A percentile compares a stretch with the other conserved stretches of the same genome.
Conservation (phyloP, 92 coral and sea anemone genomes). For the Micromussa lordhowensis region DNA sequence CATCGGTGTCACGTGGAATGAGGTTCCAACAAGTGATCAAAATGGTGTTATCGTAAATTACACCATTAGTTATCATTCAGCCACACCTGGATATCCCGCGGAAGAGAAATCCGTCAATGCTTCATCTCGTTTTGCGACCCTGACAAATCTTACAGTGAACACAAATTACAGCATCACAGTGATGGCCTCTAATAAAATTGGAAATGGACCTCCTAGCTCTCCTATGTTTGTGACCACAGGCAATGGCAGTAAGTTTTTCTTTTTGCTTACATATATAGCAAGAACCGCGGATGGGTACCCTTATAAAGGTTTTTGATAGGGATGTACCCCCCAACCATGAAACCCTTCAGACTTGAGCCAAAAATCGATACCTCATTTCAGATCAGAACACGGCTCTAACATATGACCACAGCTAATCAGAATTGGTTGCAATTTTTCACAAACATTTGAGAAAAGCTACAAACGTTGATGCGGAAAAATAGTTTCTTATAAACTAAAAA, state of each 20-base stretch:
- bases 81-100: neutral
- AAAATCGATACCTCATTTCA: no score
- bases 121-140: neutral
- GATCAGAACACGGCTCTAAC: no score
- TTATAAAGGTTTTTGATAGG: no score
- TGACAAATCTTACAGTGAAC: neutral
- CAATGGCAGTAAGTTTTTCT: neutral
- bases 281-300: no score
- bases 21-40: constrained; percentile 20
- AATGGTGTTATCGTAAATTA: constrained; percentile 2
- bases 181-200: neutral
- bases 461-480: no score
- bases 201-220: neutral
- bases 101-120: neutral
- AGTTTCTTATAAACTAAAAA: no score
- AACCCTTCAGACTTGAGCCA: no score
- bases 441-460: no score
- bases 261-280: no score
- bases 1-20: constrained; percentile 17
- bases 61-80: neutral
- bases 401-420: no score
- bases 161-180: constrained; percentile 6
- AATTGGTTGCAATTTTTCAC: no score
- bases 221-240: neutral
- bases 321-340: no score